Evolutionary conservation across 1,140 invertebrate genomes (phyloP).

Genomic region (Cotesia glomerata): DNA sequence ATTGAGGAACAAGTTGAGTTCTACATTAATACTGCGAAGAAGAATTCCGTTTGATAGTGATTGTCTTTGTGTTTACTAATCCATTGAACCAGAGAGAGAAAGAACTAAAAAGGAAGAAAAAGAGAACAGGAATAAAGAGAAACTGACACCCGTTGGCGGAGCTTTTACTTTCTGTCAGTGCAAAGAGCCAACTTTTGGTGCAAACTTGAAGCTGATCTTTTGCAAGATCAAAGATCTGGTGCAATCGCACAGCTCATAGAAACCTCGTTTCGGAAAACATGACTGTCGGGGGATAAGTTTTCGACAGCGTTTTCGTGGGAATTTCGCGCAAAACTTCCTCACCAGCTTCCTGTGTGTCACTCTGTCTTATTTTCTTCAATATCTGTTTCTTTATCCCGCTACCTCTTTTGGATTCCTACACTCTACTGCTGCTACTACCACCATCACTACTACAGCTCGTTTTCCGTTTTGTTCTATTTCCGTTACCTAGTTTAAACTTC

Average conservation of each 20-base stretch:
- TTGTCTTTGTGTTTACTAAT: too few species aligned
- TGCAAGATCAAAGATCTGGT: background rate
- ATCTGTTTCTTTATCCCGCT: too few species aligned
- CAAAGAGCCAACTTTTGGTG: background rate
- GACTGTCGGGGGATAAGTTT: background rate
- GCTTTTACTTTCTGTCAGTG: conserved; percentile 4
- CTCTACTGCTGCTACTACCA: too few species aligned
- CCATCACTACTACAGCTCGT: background rate
- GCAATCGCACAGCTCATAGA: background rate
- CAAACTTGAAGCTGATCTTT: conserved; percentile 17
- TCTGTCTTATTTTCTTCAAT: too few species aligned
- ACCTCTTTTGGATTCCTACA: too few species aligned
- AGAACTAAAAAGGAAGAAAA: background rate
- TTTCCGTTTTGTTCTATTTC: conserved; percentile 8
- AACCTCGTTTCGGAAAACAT: background rate
- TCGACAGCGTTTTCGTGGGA: background rate
- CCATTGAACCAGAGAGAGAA: background rate
- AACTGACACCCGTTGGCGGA: background rate
- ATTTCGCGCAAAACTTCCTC: too few species aligned
- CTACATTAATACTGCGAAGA: too few species aligned
- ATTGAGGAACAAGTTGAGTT: too few species aligned
- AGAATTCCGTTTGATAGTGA: too few species aligned
- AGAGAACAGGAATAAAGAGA: background rate
- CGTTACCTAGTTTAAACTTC: conserved; percentile 12
- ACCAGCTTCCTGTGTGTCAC: too few species aligned